Percentiles rank a stretch among this genome's conserved stretches.
Evolutionary conservation across 2,113 vertebrate species (phyloP).

Genomic region (Tragelaphus scriptus): DNA sequence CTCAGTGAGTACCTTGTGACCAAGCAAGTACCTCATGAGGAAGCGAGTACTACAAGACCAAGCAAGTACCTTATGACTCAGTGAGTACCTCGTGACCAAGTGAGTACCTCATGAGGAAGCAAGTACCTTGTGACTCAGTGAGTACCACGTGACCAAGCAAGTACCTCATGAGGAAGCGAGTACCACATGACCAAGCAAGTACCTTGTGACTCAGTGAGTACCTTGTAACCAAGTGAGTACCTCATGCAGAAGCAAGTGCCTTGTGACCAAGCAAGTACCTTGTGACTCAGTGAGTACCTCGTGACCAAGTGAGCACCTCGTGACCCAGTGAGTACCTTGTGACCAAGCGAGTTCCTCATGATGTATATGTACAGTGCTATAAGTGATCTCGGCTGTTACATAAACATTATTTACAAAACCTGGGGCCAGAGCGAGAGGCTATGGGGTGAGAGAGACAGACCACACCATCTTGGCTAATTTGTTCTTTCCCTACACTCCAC

Average conservation of each 20-base stretch:
- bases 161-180: no score
- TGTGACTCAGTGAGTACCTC: rapidly evolving
- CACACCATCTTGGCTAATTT: background rate
- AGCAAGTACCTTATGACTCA: no score
- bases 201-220: rapidly evolving
- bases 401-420: background rate
- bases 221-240: rapidly evolving
- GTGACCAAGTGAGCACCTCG: rapidly evolving
- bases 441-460: no score
- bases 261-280: rapidly evolving
- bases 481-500: background rate
- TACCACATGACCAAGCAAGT: rapidly evolving
- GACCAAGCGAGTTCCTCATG: background rate
- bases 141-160: no score
- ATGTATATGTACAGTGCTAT: background rate
- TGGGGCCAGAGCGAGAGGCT: background rate
- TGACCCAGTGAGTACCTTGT: background rate
- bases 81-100: rapidly evolving
- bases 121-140: no score
- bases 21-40: no score
- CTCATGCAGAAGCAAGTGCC: no score
- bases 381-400: background rate
- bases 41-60: rapidly evolving
- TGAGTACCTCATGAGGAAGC: rapidly evolving
- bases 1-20: rapidly evolving